Evolutionary conservation across 1,140 invertebrate species (phyloP), one percentile per base, ranked within the genome.

Genomic region (Teleogryllus occipitalis): DNA sequence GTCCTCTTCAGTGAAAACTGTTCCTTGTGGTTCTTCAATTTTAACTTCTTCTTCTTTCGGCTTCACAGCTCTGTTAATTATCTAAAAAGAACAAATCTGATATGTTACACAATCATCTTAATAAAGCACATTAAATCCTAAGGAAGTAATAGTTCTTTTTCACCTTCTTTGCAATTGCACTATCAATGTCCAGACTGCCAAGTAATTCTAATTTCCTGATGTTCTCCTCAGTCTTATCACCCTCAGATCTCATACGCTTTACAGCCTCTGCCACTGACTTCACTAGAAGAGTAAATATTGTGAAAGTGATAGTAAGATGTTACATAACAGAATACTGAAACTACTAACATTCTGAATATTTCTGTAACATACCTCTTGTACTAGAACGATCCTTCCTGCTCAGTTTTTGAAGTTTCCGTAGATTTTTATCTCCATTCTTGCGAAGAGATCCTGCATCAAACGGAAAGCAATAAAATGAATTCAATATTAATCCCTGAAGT

Each of bases 1-100:
- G 81, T 89, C 89, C 83, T 88, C 87, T 82, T 90, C 88, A 0
- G 88, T 89, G 78, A 89, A 88, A 47, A 81, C 85, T n/a, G 86
- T 86, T 3, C 84, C 81, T 47, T 82, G 76, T 65, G 75, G 21
- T 79, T 79, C 76, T n/a, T 39, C 18, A 21, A 22, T 22, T 39
- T 39, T 39, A 27, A 65, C 14, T 21, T 76, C 54, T 46, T 49
- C 79, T 65, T 22, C 21, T 18, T 39, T 77, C 2, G 6, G 14
- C 39, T 80, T 77, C 27, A 27, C 79, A 73, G 74, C 21, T 27
- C 76, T 10, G n/a, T 49, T 21, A 18, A 54, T 47, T 54, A 80
- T 72, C 79, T 77, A 48, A 46, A 77, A 27, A 8, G 54, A 65
- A 14, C 5, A 39, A 39, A 39, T 39, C 27, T 39, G 27, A 39